phyloP scores from a whole-genome alignment of 53 echinoderm and acorn worm species.

The Mesocentrotus franciscanus region DNA sequence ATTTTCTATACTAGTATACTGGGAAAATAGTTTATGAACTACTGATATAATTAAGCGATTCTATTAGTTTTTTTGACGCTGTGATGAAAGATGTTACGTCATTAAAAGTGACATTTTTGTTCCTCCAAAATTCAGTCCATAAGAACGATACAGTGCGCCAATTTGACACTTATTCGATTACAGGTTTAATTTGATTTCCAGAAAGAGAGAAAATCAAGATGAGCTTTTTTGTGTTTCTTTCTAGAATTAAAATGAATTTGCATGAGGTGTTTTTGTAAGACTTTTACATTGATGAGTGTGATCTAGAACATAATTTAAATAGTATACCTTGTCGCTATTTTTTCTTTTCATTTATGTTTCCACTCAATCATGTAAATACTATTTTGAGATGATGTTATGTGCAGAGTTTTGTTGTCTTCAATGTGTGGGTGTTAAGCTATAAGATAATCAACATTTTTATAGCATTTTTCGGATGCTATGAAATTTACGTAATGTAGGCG shows the following conservation, averaged over 20 bases:
- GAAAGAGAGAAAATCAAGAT: neutral
- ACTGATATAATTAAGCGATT: too few species aligned
- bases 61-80: too few species aligned
- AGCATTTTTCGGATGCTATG: neutral
- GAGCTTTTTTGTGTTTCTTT: neutral
- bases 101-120: too few species aligned
- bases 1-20: too few species aligned
- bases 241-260: neutral
- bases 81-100: too few species aligned
- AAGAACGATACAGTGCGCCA: too few species aligned
- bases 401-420: neutral
- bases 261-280: neutral
- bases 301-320: neutral
- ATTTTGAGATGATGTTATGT: neutral
- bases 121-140: too few species aligned
- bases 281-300: neutral
- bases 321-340: neutral
- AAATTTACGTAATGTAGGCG: neutral
- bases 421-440: neutral
- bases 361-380: neutral
- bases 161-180: too few species aligned
- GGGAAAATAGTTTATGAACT: too few species aligned
- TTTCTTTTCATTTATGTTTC: neutral
- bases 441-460: neutral
- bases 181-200: neutral